Evolutionary conservation across 2,113 vertebrate species (phyloP).

Genomic region (Calypte anna): DNA sequence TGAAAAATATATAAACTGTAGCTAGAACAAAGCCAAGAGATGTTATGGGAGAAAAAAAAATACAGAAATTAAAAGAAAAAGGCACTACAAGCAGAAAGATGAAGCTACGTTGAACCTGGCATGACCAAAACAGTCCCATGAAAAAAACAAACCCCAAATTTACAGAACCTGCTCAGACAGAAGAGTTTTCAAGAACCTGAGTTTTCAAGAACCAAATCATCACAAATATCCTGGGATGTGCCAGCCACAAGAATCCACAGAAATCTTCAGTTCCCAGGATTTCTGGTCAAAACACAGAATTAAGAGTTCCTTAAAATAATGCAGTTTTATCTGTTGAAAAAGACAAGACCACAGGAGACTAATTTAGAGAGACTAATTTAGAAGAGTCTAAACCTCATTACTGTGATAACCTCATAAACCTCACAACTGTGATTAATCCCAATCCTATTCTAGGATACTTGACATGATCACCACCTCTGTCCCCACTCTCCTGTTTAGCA

Average conservation of each 20-base stretch:
- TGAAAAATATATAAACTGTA: background rate
- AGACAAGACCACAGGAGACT: background rate
- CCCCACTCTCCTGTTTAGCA: background rate
- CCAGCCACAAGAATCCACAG: accelerated
- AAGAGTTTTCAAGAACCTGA: background rate
- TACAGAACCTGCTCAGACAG: background rate
- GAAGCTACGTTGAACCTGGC: background rate
- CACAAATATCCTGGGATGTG: background rate
- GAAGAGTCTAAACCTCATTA: no score
- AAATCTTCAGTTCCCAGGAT: background rate
- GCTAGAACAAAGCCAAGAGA: background rate
- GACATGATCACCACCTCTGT: background rate
- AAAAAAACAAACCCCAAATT: no score
- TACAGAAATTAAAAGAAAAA: background rate
- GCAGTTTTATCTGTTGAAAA: background rate
- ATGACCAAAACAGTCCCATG: background rate
- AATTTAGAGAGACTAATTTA: no score
- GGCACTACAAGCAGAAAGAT: background rate
- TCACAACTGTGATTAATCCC: background rate
- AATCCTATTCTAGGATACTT: background rate
- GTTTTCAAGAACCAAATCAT: background rate
- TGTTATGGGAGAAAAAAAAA: background rate
- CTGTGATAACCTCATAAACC: no score
- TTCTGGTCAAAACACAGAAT: background rate
- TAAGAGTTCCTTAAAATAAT: background rate